Conservation (phyloP, 2,888 invertebrate genomes). For the Sturmia bella region DNA sequence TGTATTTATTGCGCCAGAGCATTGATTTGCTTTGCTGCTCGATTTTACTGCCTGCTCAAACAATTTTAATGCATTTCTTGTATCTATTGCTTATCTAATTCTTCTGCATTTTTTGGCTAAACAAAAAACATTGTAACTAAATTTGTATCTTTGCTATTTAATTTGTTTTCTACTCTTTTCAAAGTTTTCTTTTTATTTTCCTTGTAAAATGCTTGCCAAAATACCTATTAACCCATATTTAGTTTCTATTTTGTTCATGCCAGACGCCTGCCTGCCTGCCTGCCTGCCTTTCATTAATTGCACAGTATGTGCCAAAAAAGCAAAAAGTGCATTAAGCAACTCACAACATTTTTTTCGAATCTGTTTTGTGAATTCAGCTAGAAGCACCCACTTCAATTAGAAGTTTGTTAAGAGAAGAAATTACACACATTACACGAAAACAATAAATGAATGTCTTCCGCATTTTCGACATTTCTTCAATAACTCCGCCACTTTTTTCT, state of each 20-base stretch:
- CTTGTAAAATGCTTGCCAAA: conserved; percentile 64
- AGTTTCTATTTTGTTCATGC: conserved; percentile 51
- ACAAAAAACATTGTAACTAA: background rate
- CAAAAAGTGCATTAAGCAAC: conserved; percentile 1
- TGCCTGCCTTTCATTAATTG: conserved; percentile 62
- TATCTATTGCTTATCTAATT: conserved; percentile 21
- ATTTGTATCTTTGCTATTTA: conserved; percentile 30
- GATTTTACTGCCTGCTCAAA: no score
- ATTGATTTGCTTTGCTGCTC: no score
- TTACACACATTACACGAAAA: background rate
- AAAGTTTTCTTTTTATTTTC: conserved; percentile 2
- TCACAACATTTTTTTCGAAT: conserved; percentile 7
- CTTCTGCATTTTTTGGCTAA: background rate
- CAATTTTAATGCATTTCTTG: background rate
- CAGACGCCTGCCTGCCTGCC: conserved; percentile 67
- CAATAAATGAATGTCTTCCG: conserved; percentile 66
- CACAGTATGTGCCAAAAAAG: conserved; percentile 51
- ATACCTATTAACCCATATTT: conserved; percentile 71
- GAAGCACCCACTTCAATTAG: conserved; percentile 68
- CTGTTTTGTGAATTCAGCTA: conserved; percentile 23
- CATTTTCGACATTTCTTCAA: conserved; percentile 60
- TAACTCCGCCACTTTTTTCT: conserved; percentile 46
- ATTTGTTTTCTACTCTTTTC: background rate
- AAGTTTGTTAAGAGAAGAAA: conserved; percentile 1
- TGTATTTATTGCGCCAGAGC: no score